Conservation (phyloP, 2,888 invertebrate genomes). For the Eutolmus rufibarbis region DNA sequence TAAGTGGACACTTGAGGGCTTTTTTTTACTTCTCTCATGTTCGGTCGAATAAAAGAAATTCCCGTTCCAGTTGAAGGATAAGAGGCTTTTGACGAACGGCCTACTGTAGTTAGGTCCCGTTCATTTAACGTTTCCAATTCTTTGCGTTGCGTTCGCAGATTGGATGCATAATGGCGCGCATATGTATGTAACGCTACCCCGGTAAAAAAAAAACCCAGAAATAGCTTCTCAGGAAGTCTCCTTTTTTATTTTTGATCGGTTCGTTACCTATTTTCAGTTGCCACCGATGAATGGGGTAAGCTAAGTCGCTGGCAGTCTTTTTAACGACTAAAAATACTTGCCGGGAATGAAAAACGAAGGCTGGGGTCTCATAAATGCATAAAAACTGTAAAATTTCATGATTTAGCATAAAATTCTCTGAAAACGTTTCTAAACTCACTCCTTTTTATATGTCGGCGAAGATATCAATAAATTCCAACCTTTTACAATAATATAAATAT, state of each 20-base stretch:
- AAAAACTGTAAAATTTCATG: too few species aligned
- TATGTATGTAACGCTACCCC: background rate
- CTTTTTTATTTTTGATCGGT: background rate
- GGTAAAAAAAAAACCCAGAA: background rate
- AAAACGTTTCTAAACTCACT: too few species aligned
- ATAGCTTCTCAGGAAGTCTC: background rate
- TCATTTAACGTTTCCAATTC: conserved; percentile 41
- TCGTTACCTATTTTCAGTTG: background rate
- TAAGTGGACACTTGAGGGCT: conserved; percentile 41
- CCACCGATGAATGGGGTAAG: background rate
- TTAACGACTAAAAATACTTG: conserved; percentile 47
- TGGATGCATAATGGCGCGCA: conserved; percentile 37
- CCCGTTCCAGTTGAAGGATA: conserved; percentile 41
- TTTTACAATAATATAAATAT: too few species aligned
- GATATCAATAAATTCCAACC: too few species aligned
- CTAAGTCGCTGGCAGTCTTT: background rate
- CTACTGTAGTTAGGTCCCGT: conserved; percentile 33
- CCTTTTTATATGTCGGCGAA: too few species aligned
- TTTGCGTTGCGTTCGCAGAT: conserved; percentile 25
- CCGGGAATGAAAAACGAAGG: background rate
- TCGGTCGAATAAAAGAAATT: conserved; percentile 40
- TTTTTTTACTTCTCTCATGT: conserved; percentile 5
- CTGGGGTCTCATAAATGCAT: too few species aligned
- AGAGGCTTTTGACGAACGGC: conserved; percentile 39
- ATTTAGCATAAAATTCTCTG: too few species aligned